phyloP scores from a whole-genome alignment of 37 sponge, comb jelly and placozoan genomes.

The Oopsacas minuta region DNA sequence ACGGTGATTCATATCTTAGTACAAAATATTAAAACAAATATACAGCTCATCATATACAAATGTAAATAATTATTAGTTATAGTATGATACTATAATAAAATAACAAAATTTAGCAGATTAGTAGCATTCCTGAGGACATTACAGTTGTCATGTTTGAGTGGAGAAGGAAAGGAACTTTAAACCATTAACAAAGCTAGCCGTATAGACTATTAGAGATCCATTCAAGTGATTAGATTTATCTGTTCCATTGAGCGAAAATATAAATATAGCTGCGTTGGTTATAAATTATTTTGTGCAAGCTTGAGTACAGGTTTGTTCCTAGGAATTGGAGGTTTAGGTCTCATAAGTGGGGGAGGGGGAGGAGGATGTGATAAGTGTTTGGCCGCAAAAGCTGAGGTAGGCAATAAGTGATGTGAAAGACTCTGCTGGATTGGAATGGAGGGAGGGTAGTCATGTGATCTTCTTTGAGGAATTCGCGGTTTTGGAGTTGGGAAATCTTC shows the following conservation, averaged over 20 bases:
- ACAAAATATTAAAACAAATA: neutral
- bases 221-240: neutral
- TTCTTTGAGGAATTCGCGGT: neutral
- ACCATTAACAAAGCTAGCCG: constrained; percentile 7
- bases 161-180: neutral
- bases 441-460: neutral
- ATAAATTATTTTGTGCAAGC: neutral
- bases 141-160: neutral
- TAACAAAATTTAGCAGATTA: neutral
- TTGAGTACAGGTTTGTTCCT: neutral
- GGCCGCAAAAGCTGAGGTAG: constrained; percentile 18
- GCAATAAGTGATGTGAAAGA: neutral
- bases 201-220: neutral
- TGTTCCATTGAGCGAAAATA: neutral
- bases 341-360: constrained; percentile 19
- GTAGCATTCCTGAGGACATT: neutral
- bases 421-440: neutral
- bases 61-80: neutral
- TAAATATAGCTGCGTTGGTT: neutral
- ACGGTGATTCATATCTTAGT: neutral
- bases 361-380: neutral
- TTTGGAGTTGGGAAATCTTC: neutral
- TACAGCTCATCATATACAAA: constrained; percentile 14
- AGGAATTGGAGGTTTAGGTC: constrained; percentile 26
- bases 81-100: neutral